These are phyloP conservation scores for Xanthostigma xanthostigma DNA, from an alignment of 2,888 invertebrate species.

Conservation along the genomic window DNA sequence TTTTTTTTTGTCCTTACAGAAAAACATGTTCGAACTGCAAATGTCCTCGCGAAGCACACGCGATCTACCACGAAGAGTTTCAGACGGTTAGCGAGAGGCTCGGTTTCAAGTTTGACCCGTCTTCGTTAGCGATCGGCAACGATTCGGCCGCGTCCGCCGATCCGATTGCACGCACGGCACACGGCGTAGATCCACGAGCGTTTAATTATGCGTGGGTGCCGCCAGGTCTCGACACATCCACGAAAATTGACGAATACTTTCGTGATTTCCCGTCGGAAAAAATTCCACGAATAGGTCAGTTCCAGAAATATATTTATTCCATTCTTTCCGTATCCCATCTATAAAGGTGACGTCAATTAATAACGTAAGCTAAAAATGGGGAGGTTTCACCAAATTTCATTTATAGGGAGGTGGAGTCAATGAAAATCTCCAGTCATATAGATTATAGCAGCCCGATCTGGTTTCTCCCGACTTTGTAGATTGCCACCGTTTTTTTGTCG, in stretches of 20 bases:
- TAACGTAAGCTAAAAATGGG: no score
- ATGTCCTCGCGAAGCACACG: constrained; percentile 79
- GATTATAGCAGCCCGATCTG: no score
- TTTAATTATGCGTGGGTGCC: constrained; percentile 29
- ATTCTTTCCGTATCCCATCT: no score
- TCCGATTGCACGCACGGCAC: constrained; percentile 53
- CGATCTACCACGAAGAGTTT: constrained; percentile 62
- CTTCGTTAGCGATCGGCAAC: constrained; percentile 32
- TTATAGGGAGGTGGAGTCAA: no score
- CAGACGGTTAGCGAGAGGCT: constrained; percentile 60
- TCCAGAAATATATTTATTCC: constrained; percentile 31
- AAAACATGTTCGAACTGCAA: constrained; percentile 89
- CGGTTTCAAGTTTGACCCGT: constrained; percentile 45
- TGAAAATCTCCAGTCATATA: no score
- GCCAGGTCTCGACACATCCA: constrained; percentile 24
- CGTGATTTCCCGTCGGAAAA: constrained; percentile 71
- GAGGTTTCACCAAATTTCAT: no score
- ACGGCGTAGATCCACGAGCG: constrained; percentile 37
- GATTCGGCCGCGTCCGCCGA: constrained; percentile 51
- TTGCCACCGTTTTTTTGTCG: no score
- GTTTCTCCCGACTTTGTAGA: no score
- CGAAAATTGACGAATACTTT: constrained; percentile 84
- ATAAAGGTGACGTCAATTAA: no score
- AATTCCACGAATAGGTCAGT: constrained; percentile 26
- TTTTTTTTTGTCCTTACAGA: constrained; percentile 38